Evolutionary conservation across 2,113 vertebrate species (phyloP).

Genomic region (Tragelaphus strepsiceros): DNA sequence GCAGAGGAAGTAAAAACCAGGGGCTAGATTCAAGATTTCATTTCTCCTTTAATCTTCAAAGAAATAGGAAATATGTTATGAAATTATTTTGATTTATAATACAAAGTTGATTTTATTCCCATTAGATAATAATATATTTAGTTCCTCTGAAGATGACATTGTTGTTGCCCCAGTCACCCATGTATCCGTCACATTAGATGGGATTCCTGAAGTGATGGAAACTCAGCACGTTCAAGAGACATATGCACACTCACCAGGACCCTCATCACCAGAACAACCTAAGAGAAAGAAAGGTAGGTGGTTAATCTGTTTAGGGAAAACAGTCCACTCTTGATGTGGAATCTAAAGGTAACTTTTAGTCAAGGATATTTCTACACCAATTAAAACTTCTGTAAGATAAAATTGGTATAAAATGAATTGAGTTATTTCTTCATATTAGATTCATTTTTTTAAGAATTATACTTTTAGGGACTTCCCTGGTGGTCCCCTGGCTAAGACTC

Average conservation of each 20-base stretch:
- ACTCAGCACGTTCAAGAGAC: slow-evolving; percentile 81
- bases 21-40: slow-evolving; percentile 2
- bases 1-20: background rate
- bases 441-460: background rate
- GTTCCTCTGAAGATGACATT: slow-evolving; percentile 86
- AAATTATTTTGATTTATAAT: slow-evolving; percentile 27
- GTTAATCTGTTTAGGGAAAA: background rate
- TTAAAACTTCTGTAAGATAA: background rate
- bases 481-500: background rate
- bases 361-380: background rate
- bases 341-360: background rate
- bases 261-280: slow-evolving; percentile 83
- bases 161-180: slow-evolving; percentile 88
- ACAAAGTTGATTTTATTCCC: slow-evolving; percentile 54
- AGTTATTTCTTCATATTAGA: background rate
- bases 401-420: background rate
- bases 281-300: slow-evolving; percentile 90
- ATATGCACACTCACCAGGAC: slow-evolving; percentile 76
- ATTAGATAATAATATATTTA: slow-evolving; percentile 83
- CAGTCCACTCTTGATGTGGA: background rate
- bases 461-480: background rate
- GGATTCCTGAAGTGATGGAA: slow-evolving; percentile 86
- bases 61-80: background rate
- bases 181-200: slow-evolving; percentile 89
- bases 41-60: slow-evolving; percentile 27